Evolutionary conservation across 2,888 invertebrate species (phyloP), one percentile per base, ranked within the genome.

Genomic region (Nemotelus nigrinus): DNA sequence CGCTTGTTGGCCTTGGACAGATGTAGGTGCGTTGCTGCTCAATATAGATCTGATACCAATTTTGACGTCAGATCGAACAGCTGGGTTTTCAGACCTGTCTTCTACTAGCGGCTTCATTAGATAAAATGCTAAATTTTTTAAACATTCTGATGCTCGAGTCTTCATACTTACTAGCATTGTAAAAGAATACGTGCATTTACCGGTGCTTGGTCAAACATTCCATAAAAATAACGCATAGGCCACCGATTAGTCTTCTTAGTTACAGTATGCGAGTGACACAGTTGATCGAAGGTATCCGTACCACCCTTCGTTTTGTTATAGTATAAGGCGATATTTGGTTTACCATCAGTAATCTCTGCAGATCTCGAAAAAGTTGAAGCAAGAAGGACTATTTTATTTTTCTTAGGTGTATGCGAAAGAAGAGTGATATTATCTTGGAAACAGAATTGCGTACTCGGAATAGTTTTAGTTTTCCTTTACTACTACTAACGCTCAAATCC

Each of bases 181-280:
- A 58, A 58, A 58, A 58, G 58, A 58, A 58, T 58, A 58, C 25
- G 58, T 58, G 58, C 25, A 58, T 58, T 58, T 58, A n/a, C 58
- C 8, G 2, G 1, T 25, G 25, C 58, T 58, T 58, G 58, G 58
- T 58, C 58, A 58, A 25, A 1, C 25, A 25, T 25, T 25, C 25
- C 25, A 58, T 58, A 10, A 2, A 58, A 58, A 58, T n/a, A 58
- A 25, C 10, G 25, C 25, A 58, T 58, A n/a, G 58, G 58, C 58
- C 25, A 58, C 1, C 10, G 58, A 25, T 6, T 58, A 50, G 53
- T 10, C 25, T 2, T 58, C 58, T 1, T 58, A 58, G 58, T 58
- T 4, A 58, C 58, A 58, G 58, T 58, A 25, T 58, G 58, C 25
- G 58, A 58, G 25, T 58, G 58, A 2, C 58, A 58, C 25, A 58